A percentile compares a stretch with the other conserved stretches of the same genome.
Evolutionary conservation across 2,113 vertebrate species (phyloP).

Genomic region (Prietella phreatophila): DNA sequence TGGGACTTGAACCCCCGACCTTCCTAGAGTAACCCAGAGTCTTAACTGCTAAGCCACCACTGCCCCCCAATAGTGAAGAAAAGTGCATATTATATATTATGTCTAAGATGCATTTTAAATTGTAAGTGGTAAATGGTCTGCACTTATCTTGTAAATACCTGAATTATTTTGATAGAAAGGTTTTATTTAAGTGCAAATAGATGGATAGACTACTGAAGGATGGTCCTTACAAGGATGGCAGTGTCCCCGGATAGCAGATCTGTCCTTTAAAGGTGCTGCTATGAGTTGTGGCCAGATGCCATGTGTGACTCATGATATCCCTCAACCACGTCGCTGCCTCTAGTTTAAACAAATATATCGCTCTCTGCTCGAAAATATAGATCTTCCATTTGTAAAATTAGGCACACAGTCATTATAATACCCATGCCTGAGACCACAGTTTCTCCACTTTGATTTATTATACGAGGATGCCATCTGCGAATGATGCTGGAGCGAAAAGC

Average conservation of each 20-base stretch:
- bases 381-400: constrained; percentile 57
- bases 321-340: constrained; percentile 65
- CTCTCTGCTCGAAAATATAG: constrained; percentile 61
- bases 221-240: constrained; percentile 29
- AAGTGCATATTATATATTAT: background rate
- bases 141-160: background rate
- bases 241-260: constrained; percentile 39
- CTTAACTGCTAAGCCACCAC: no score
- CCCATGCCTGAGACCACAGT: constrained; percentile 40
- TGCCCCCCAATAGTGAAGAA: background rate
- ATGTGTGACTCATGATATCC: constrained; percentile 61
- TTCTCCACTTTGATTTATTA: constrained; percentile 38
- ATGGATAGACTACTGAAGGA: constrained; percentile 15
- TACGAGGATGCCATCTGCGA: constrained; percentile 18
- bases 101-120: background rate
- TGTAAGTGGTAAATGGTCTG: background rate
- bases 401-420: constrained; percentile 49
- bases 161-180: constrained; percentile 16
- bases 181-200: constrained; percentile 2
- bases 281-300: constrained; percentile 65
- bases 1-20: no score
- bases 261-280: constrained; percentile 62
- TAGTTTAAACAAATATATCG: constrained; percentile 69
- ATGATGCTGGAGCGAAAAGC: constrained; percentile 20
- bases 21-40: no score